Evolutionary conservation across 1,140 invertebrate species (phyloP).

Genomic region (Conus betulinus): DNA sequence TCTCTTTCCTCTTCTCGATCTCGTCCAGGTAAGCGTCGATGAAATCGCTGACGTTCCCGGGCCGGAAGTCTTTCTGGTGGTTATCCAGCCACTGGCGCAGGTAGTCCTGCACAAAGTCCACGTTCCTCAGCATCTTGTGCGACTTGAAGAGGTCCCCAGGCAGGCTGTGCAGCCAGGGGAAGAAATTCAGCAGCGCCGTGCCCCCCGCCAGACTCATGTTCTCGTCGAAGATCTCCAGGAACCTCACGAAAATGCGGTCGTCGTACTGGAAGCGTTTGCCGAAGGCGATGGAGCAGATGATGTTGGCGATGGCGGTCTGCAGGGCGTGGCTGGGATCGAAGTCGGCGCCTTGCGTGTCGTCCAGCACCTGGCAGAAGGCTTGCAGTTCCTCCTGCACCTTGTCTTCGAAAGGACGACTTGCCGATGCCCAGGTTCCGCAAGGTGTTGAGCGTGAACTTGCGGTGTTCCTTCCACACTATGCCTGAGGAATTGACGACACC

Average conservation of each 20-base stretch:
- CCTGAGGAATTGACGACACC: conserved; percentile 68
- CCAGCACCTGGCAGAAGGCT: conserved; percentile 39
- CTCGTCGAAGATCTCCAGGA: conserved; percentile 47
- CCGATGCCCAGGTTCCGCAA: conserved; percentile 86
- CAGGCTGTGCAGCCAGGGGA: conserved; percentile 48
- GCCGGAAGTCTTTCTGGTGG: conserved; percentile 51
- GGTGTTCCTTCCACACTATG: conserved; percentile 84
- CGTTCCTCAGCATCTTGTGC: conserved; percentile 42
- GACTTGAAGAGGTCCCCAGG: conserved; percentile 57
- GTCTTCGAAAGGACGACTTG: conserved; percentile 84
- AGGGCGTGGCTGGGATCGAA: conserved; percentile 48
- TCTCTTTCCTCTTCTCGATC: conserved; percentile 38
- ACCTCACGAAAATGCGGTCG: conserved; percentile 66
- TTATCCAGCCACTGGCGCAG: conserved; percentile 46
- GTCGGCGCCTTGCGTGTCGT: conserved; percentile 33
- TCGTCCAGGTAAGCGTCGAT: conserved; percentile 62
- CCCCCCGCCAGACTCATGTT: conserved; percentile 50
- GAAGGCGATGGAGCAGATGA: conserved; percentile 91
- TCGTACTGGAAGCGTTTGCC: conserved; percentile 80
- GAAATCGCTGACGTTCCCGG: conserved; percentile 57
- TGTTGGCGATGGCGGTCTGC: conserved; percentile 78
- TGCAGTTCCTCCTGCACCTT: conserved; percentile 81
- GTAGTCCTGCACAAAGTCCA: conserved; percentile 48
- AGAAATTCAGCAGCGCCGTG: conserved; percentile 54
- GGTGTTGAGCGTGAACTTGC: conserved; percentile 84